Percentiles rank a stretch among this genome's conserved stretches.
phyloP scores from a whole-genome alignment of 2,797 vertebrate genomes.

The Heterohyrax brucei region DNA sequence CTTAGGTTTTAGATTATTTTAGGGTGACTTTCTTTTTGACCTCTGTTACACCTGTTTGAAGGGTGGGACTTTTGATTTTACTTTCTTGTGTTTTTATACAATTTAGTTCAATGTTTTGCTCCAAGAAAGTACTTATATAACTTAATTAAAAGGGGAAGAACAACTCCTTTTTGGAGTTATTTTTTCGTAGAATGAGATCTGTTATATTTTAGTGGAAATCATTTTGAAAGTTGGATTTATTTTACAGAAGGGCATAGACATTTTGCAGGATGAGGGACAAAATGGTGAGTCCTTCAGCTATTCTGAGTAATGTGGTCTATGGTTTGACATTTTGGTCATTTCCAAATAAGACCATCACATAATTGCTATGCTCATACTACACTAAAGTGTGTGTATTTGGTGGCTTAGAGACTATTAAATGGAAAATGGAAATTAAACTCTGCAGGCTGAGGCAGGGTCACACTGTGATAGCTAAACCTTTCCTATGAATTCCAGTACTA shows the following conservation, averaged over 20 bases:
- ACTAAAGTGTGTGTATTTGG: too few relatives aligned
- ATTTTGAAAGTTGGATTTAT: neutral
- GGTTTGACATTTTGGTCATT: neutral
- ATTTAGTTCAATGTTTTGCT: neutral
- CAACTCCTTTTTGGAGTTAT: neutral
- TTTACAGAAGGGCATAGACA: neutral
- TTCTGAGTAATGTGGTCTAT: fast-evolving
- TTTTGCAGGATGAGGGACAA: neutral
- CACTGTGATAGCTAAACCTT: neutral
- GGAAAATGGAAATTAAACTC: neutral
- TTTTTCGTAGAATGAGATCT: neutral
- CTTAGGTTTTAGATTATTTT: neutral
- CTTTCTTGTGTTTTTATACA: fast-evolving
- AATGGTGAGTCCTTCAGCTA: neutral
- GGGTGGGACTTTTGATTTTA: neutral
- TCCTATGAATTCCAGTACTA: neutral
- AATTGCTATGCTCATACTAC: neutral
- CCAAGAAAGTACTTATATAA: neutral
- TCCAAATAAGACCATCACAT: neutral
- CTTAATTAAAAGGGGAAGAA: neutral
- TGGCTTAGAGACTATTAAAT: too few relatives aligned
- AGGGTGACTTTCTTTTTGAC: neutral
- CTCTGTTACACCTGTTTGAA: neutral
- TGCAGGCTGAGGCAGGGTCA: fast-evolving
- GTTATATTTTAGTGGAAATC: neutral